Percentiles rank a stretch among this genome's conserved stretches.
These are phyloP conservation scores for Garrulus glandarius DNA, from an alignment of 2,797 vertebrate species.

Conservation along the genomic window DNA sequence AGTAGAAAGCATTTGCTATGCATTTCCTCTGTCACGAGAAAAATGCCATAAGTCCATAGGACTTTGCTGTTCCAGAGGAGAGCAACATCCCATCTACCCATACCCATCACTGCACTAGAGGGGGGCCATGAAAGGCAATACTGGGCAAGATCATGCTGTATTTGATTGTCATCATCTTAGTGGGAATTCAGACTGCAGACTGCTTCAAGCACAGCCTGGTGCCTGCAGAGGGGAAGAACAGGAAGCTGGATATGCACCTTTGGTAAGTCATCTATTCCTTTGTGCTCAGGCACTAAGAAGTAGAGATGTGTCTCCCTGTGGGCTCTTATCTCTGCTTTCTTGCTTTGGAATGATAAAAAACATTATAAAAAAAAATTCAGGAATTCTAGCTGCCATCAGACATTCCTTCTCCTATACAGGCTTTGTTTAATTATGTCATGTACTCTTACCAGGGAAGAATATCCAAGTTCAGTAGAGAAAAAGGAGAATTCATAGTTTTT, in stretches of 20 bases:
- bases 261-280: neutral
- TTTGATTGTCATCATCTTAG: neutral
- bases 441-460: neutral
- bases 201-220: neutral
- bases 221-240: neutral
- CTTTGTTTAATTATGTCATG: rapidly evolving
- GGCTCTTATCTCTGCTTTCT: neutral
- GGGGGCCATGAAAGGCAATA: rapidly evolving
- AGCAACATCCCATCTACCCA: neutral
- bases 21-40: neutral
- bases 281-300: neutral
- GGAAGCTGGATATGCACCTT: neutral
- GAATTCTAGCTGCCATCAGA: neutral
- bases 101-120: neutral
- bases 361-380: neutral
- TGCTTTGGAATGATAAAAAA: neutral
- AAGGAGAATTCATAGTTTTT: neutral
- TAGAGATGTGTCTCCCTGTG: neutral
- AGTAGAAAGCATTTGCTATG: neutral
- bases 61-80: neutral
- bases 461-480: neutral
- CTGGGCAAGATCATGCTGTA: neutral
- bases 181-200: neutral
- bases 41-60: neutral
- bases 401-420: neutral